phyloP scores from a whole-genome alignment of 2,797 vertebrate species.

The Menidia menidia region DNA sequence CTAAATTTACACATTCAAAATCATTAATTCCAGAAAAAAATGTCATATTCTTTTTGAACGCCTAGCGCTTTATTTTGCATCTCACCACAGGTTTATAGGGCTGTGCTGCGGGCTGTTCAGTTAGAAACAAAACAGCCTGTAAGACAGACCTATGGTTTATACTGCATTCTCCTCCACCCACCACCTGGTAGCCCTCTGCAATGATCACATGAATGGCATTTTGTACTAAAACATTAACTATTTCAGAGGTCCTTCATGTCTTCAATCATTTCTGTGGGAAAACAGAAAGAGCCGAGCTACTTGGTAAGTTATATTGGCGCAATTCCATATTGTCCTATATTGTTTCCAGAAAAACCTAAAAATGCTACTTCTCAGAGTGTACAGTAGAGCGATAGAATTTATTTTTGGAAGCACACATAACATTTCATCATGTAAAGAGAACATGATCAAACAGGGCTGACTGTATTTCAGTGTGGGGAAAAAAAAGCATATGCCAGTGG shows the following conservation, averaged over 20 bases:
- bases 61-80: slow-evolving; percentile 27
- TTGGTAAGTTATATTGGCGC: slow-evolving; percentile 2
- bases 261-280: slow-evolving; percentile 25
- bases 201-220: slow-evolving; percentile 29
- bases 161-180: slow-evolving; percentile 27
- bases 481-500: slow-evolving; percentile 23
- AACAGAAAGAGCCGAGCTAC: slow-evolving; percentile 14
- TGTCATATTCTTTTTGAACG: slow-evolving; percentile 42
- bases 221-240: slow-evolving; percentile 1
- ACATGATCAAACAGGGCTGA: slow-evolving; percentile 36
- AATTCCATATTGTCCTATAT: slow-evolving; percentile 25
- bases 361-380: slow-evolving; percentile 16
- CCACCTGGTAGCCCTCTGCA: slow-evolving; percentile 29
- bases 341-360: slow-evolving; percentile 38
- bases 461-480: slow-evolving; percentile 30
- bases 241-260: slow-evolving; percentile 32
- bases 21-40: slow-evolving; percentile 47
- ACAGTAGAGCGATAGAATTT: slow-evolving; percentile 22
- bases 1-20: slow-evolving; percentile 50
- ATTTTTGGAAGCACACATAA: slow-evolving; percentile 14
- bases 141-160: slow-evolving; percentile 36
- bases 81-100: slow-evolving; percentile 60
- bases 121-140: slow-evolving; percentile 39
- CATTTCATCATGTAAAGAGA: slow-evolving; percentile 27
- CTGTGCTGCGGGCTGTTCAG: slow-evolving; percentile 40